phyloP scores from a whole-genome alignment of 2,113 vertebrate species.

The Tonatia bakeri region DNA sequence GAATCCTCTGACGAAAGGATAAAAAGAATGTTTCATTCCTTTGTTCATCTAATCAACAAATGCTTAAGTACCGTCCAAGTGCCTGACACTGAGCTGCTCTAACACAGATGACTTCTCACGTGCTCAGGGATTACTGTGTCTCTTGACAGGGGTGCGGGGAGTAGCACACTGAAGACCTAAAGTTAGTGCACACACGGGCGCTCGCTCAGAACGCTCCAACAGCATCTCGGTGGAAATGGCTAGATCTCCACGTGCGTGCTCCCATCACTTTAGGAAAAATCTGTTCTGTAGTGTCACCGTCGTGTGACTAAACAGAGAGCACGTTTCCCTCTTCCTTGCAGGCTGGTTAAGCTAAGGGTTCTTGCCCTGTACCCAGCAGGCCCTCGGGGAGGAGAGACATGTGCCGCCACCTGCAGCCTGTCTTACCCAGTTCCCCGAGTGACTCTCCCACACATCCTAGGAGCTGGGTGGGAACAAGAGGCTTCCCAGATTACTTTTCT shows the following conservation, averaged over 20 bases:
- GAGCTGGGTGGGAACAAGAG: rapidly evolving
- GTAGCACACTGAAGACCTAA: neutral
- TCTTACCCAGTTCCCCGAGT: neutral
- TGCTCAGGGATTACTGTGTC: neutral
- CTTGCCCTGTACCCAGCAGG: neutral
- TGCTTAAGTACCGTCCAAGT: neutral
- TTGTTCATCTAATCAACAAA: neutral
- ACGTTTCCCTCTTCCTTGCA: neutral
- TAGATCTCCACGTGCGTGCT: neutral
- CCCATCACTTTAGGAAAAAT: rapidly evolving
- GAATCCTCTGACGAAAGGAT: neutral
- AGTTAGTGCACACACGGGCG: neutral
- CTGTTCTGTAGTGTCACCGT: neutral
- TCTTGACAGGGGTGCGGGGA: neutral
- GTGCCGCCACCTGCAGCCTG: neutral
- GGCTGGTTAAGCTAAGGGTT: neutral
- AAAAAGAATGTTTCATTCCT: neutral
- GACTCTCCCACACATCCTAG: neutral
- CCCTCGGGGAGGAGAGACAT: neutral
- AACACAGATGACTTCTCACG: neutral
- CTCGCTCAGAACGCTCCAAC: neutral
- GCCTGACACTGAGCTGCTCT: neutral
- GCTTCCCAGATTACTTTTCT: neutral
- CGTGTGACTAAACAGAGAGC: neutral
- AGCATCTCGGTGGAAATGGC: neutral